A percentile compares a stretch with the other conserved stretches of the same genome.
Evolutionary conservation across 2,797 vertebrate species (phyloP).

Genomic region (Dermochelys coriacea): DNA sequence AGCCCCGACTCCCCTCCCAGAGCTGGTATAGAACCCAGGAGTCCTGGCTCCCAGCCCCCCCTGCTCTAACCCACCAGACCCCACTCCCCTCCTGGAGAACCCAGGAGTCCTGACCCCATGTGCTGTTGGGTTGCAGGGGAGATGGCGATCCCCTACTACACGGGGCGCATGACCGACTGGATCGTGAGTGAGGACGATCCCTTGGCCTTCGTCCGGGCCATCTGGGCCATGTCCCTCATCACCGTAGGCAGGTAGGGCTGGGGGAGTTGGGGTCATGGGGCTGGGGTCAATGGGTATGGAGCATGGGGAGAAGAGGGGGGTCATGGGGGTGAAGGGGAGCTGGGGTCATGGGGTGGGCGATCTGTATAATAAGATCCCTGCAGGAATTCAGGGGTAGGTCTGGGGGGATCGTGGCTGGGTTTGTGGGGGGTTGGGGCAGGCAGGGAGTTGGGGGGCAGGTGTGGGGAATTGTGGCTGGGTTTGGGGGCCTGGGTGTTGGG

Average conservation of each 20-base stretch:
- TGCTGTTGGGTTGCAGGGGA: constrained; percentile 81
- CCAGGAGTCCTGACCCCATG: not conserved
- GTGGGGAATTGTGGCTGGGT: too few species aligned
- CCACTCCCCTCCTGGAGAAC: not conserved
- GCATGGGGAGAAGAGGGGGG: too few species aligned
- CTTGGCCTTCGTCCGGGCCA: constrained; percentile 81
- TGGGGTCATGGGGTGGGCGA: not conserved
- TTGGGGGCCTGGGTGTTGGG: too few species aligned
- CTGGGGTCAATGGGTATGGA: not conserved
- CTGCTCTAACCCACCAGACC: not conserved
- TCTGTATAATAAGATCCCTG: not conserved
- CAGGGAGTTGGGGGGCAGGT: too few species aligned
- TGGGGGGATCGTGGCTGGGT: too few species aligned
- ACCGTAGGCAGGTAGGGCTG: constrained; percentile 85
- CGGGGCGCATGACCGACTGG: constrained; percentile 89
- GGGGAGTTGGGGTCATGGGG: not conserved
- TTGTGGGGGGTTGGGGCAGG: too few species aligned
- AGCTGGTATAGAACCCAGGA: not conserved
- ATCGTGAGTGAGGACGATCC: constrained; percentile 83
- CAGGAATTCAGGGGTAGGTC: not conserved
- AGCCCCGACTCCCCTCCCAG: not conserved
- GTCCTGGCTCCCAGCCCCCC: not conserved
- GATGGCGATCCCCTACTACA: constrained; percentile 92
- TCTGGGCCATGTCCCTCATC: constrained; percentile 85
- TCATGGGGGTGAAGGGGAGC: not conserved